phyloP scores from a whole-genome alignment of 2,113 vertebrate species.

The Pituophis catenifer region DNA sequence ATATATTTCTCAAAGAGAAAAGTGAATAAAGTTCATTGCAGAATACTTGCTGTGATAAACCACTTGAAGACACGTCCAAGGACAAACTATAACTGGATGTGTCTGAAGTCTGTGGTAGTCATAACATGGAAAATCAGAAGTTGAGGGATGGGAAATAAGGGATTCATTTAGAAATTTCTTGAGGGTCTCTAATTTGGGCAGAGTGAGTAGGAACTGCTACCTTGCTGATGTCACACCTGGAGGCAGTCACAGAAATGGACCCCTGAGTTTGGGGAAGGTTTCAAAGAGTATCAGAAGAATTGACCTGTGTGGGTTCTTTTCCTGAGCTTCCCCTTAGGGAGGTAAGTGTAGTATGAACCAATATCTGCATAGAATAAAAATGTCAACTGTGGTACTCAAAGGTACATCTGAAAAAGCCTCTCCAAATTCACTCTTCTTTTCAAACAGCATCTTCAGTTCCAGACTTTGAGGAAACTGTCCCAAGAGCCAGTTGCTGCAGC shows the following conservation, averaged over 20 bases:
- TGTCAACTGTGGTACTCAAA: slow-evolving; percentile 39
- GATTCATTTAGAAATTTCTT: neutral
- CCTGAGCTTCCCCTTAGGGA: slow-evolving; percentile 18
- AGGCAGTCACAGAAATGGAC: neutral
- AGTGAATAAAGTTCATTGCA: slow-evolving; percentile 4
- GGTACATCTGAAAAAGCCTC: neutral
- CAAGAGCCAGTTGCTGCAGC: slow-evolving; percentile 95
- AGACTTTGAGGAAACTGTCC: slow-evolving; percentile 98
- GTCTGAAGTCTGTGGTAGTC: neutral
- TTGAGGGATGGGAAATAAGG: neutral
- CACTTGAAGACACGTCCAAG: neutral
- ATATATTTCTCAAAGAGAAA: neutral
- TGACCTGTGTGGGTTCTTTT: neutral
- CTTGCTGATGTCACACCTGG: neutral
- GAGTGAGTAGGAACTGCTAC: neutral
- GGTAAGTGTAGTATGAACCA: slow-evolving; percentile 46
- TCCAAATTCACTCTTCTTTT: neutral
- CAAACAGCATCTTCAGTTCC: slow-evolving; percentile 78
- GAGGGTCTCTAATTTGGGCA: neutral
- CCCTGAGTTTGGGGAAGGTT: neutral
- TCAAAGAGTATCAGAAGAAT: neutral
- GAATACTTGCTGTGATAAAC: neutral
- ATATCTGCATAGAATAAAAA: slow-evolving; percentile 33
- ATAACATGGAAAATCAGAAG: neutral
- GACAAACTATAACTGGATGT: neutral